Percentiles rank a stretch among this genome's conserved stretches.
phyloP scores from a whole-genome alignment of 2,888 invertebrate genomes.

The Lymantria monacha region DNA sequence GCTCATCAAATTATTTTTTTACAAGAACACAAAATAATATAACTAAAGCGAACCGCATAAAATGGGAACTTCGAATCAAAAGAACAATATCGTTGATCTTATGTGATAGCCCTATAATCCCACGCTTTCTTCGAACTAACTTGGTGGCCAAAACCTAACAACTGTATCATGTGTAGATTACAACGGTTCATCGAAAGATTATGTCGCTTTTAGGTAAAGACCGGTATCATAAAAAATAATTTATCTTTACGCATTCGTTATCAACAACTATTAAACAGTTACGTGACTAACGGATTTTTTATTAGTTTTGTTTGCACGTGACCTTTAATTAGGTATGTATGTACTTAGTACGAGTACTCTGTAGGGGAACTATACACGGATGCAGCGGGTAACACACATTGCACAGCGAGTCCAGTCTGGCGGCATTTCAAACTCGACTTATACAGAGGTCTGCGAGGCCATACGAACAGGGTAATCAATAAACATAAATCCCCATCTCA shows the following conservation, averaged over 20 bases:
- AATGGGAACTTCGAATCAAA: constrained; percentile 32
- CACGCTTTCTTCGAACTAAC: constrained; percentile 63
- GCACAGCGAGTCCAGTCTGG: constrained; percentile 50
- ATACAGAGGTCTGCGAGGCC: constrained; percentile 35
- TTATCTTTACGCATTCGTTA: constrained; percentile 24
- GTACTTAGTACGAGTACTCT: constrained; percentile 9
- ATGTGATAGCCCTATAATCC: constrained; percentile 55
- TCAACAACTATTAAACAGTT: constrained; percentile 16
- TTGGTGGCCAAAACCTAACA: constrained; percentile 45
- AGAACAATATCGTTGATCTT: constrained; percentile 39
- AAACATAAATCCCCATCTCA: constrained; percentile 30
- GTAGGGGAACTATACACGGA: constrained; percentile 51
- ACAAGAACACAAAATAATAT: not conserved
- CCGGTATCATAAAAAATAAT: constrained; percentile 30
- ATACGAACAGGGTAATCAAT: constrained; percentile 26
- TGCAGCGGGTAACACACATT: constrained; percentile 51
- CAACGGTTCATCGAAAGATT: constrained; percentile 53
- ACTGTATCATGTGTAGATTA: constrained; percentile 51
- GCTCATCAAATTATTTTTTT: not conserved
- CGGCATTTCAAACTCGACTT: constrained; percentile 55
- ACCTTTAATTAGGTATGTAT: constrained; percentile 6
- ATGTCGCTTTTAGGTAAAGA: constrained; percentile 33
- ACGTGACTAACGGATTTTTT: constrained; percentile 32
- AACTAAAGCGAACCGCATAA: constrained; percentile 26
- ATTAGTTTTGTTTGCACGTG: constrained; percentile 8